Evolutionary conservation across 2,888 invertebrate genomes (phyloP).

Genomic region (Seira sanloemensis): DNA sequence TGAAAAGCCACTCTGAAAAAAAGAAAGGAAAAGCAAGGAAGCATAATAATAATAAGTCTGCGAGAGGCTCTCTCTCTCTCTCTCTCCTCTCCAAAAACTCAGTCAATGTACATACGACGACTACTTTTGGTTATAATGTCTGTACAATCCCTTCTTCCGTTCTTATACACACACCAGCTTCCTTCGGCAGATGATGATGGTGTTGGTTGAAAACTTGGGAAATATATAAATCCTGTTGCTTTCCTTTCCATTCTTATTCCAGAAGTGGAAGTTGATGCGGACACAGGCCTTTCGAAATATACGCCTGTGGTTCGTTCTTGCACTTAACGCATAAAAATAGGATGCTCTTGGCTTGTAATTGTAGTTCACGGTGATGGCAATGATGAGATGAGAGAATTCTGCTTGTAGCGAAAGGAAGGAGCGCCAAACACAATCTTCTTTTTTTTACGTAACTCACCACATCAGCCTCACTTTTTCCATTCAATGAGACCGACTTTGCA

Average conservation of each 20-base stretch:
- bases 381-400: neutral
- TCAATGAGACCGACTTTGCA: too few relatives aligned
- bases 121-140: too few relatives aligned
- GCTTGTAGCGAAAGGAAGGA: neutral
- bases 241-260: neutral
- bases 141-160: constrained; percentile 12
- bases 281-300: constrained; percentile 5
- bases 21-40: constrained; percentile 32
- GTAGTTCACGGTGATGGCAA: neutral
- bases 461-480: constrained; percentile 1
- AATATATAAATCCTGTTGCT: constrained; percentile 41
- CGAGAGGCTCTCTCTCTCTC: neutral
- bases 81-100: neutral
- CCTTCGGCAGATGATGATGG: constrained; percentile 1
- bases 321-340: neutral
- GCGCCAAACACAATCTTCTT: neutral
- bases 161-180: neutral
- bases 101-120: neutral
- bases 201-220: neutral
- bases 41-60: constrained; percentile 52
- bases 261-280: constrained; percentile 7
- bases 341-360: neutral
- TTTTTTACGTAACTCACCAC: neutral
- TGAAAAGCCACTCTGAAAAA: constrained; percentile 7
- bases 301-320: neutral